A percentile compares a stretch with the other conserved stretches of the same genome.
phyloP scores from a whole-genome alignment of 2,888 invertebrate genomes.

The Schizotus pectinicornis region DNA sequence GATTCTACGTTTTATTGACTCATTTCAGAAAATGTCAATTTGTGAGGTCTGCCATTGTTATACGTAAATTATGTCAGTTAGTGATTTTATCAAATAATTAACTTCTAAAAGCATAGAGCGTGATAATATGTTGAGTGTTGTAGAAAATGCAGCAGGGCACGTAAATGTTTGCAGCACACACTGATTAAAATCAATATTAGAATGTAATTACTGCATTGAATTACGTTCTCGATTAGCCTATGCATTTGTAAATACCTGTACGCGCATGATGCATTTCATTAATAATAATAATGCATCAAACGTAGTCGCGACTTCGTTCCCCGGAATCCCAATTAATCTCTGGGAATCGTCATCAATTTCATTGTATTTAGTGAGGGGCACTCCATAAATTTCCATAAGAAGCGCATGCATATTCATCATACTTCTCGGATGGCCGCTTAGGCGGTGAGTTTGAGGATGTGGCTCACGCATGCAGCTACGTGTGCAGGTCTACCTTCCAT shows the following conservation, averaged over 20 bases:
- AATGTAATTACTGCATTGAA: constrained; percentile 31
- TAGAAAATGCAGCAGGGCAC: constrained; percentile 1
- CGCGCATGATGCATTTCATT: constrained; percentile 32
- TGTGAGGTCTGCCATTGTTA: too few species aligned
- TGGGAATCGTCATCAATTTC: constrained; percentile 20
- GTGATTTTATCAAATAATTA: too few species aligned
- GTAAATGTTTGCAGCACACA: too few species aligned
- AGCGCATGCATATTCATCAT: constrained; percentile 37
- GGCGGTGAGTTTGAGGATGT: constrained; percentile 47
- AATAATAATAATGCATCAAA: constrained; percentile 38
- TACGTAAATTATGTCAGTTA: too few species aligned
- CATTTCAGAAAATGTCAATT: too few species aligned
- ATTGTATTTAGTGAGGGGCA: constrained; percentile 10
- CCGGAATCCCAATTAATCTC: constrained; percentile 16
- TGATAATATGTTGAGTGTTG: constrained; percentile 21
- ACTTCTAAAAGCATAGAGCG: background rate
- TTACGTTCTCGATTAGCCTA: constrained; percentile 43
- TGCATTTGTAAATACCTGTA: constrained; percentile 39
- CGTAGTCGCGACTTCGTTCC: constrained; percentile 17
- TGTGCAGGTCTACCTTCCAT: constrained; percentile 36
- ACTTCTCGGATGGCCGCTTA: constrained; percentile 19
- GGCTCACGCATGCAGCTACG: constrained; percentile 49
- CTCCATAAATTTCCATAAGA: constrained; percentile 27
- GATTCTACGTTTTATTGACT: too few species aligned
- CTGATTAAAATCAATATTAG: constrained; percentile 28